Base-by-base conservation (phyloP, 2,888 invertebrate species). In the Eupithecia dodoneata region DNA sequence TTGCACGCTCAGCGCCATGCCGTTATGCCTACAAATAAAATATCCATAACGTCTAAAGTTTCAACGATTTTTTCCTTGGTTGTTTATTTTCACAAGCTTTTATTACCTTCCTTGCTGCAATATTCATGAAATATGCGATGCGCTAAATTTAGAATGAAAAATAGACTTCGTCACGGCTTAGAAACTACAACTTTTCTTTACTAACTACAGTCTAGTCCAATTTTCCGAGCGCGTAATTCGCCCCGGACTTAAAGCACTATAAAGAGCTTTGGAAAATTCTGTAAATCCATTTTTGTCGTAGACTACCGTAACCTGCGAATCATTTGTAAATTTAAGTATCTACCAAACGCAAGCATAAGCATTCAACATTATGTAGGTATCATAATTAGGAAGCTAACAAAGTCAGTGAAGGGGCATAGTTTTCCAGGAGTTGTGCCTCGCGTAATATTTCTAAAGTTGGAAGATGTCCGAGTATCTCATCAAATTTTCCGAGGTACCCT, bases 1-100 rank as follows among this genome's bases (percentile, higher is more conserved):
- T 91, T 91, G 89, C 86, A 81, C 85, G 85, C 86, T 81, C 82
- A 83, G 85, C 84, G 83, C 85, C 81, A 82, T 82, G 78, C 80
- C 82, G 82, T 84, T 85, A 83, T 80, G 82, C 76, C 82, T 78
- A 79, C 83, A 78, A 83, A 89, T 87, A 85, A 86, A 88, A 87
- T 85, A 86, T 82, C 81, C 82, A 76, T 83, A 85, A 86, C 84
- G 85, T 83, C 85, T 83, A 85, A 87, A 88, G 81, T 86, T 88
- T 86, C 77, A 79, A 82, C 76, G 76, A 80, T 74, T 82, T 85
- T 83, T 80, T 81, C 79, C 75, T 75, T 72, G 52, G 72, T 71
- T 80, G 78, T 81, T 81, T 82, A 81, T 81, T 81, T 76, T 76
- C 76, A 73, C 66, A 79, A 81, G 77, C 81, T 79, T 76, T 76